phyloP scores from a whole-genome alignment of 1,140 invertebrate species.

The Anastrepha ludens region DNA sequence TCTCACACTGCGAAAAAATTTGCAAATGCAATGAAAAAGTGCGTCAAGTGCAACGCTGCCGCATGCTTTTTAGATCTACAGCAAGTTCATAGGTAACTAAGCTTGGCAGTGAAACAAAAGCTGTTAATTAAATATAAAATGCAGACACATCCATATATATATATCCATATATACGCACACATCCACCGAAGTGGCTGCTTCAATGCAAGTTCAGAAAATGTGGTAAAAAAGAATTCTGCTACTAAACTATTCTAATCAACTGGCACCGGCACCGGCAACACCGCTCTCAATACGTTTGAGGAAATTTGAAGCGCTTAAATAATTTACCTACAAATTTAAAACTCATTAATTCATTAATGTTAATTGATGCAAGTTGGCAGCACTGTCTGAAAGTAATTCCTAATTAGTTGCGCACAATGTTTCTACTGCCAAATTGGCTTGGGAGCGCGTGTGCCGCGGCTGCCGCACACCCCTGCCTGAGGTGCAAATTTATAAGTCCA shows the following conservation, averaged over 20 bases:
- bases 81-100: neutral
- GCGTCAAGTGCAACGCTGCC: neutral
- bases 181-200: neutral
- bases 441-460: neutral
- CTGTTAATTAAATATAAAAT: slow-evolving; percentile 30
- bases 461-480: neutral
- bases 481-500: neutral
- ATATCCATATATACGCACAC: neutral
- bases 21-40: neutral
- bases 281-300: neutral
- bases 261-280: neutral
- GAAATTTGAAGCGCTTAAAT: slow-evolving; percentile 11
- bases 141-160: neutral
- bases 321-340: slow-evolving; percentile 49
- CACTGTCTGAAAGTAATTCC: slow-evolving; percentile 9
- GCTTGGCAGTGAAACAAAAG: neutral
- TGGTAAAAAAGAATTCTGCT: neutral
- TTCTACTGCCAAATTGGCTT: slow-evolving; percentile 28
- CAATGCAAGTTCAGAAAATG: too few relatives aligned
- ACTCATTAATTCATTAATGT: slow-evolving; percentile 47
- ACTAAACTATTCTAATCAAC: neutral
- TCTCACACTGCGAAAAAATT: neutral
- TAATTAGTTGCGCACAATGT: slow-evolving; percentile 35
- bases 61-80: neutral
- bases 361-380: slow-evolving; percentile 38